A percentile compares a stretch with the other conserved stretches of the same genome.
phyloP scores from a whole-genome alignment of 2,888 invertebrate species.

The Esperia sulphurella region DNA sequence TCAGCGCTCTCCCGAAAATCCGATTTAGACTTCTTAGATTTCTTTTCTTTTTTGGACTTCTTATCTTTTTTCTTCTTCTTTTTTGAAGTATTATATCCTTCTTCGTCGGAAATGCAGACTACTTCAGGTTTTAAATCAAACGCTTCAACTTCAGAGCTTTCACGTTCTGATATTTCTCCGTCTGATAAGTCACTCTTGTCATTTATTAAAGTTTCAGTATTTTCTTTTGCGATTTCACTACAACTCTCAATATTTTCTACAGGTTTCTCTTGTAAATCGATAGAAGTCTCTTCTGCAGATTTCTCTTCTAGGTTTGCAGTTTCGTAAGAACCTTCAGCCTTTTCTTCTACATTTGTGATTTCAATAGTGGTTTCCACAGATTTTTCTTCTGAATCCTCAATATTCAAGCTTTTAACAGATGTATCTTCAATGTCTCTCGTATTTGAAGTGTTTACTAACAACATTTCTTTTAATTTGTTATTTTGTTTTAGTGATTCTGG shows the following conservation, averaged over 20 bases:
- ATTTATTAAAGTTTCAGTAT: conserved; percentile 6
- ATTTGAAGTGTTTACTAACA: not conserved
- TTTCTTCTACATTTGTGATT: not conserved
- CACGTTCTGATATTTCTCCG: conserved; percentile 51
- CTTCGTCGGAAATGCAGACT: conserved; percentile 74
- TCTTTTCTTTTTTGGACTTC: conserved; percentile 65
- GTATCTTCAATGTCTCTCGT: not conserved
- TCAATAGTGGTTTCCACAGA: not conserved
- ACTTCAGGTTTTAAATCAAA: conserved; percentile 63
- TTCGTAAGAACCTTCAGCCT: not conserved
- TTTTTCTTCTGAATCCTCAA: not conserved
- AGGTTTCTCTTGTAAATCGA: not conserved
- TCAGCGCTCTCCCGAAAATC: conserved; percentile 58
- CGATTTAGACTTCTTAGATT: conserved; percentile 44
- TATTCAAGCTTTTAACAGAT: not conserved
- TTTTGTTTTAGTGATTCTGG: not conserved
- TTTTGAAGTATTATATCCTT: conserved; percentile 19
- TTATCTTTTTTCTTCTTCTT: conserved; percentile 43
- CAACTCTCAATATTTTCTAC: conserved; percentile 1
- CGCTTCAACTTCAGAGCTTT: conserved; percentile 57
- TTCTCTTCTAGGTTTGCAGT: not conserved
- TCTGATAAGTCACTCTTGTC: conserved; percentile 47
- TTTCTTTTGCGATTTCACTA: not conserved
- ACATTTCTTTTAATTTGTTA: not conserved
- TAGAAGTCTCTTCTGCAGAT: not conserved